Base-by-base conservation (phyloP, 2,888 invertebrate genomes). In the Tenthredo scrophulariae region DNA sequence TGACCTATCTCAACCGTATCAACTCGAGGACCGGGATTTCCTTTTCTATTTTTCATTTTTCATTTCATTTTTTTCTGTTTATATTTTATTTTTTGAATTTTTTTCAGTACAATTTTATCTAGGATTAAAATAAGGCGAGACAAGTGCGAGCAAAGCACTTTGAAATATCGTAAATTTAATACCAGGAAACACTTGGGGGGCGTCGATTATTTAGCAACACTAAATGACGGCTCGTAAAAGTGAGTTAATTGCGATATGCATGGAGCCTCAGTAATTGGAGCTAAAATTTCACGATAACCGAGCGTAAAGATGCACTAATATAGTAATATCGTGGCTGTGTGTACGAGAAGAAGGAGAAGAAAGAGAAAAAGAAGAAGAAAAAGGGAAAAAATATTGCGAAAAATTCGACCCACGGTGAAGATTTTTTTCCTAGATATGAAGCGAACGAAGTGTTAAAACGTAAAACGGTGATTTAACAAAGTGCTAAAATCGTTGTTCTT, bases 1-100 rank as follows among this genome's bases (percentile, higher is more conserved):
- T 62, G 58, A 58, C 80, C 80, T 80, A 80, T 62, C 80, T 58
- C 80, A 80, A 80, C 80, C 40, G 33, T 77, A 33, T 5, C 74
- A 43, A 74, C 67, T 67, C 40, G 2, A 2, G 72, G n/a, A 22
- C n/a, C 22, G n/a, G 22, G 43, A 43, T 74, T 26, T 54, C 4
- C 26, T n/a, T 29, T 18, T 13, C 46, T 33, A 29, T 9, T 33
- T 54, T 74, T 43, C 37, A n/a, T 22, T 43, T 29, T 40, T 50
- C 18, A 29, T 29, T 26, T 3, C 2, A n/a, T n/a, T n/a, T n/a
- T n/a, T n/a, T n/a, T n/a, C n/a, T n/a, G n/a, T n/a, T n/a, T n/a
- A n/a, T 46, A 22, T 22, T 46, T 37, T 2, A 22, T n/a, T 29
- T 29, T 5, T 18, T 18, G 6, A 10, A 26, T 29, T 77, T 74